A percentile compares a stretch with the other conserved stretches of the same genome.
Conservation (phyloP, 2,113 vertebrate genomes). For the Suricata suricatta region DNA sequence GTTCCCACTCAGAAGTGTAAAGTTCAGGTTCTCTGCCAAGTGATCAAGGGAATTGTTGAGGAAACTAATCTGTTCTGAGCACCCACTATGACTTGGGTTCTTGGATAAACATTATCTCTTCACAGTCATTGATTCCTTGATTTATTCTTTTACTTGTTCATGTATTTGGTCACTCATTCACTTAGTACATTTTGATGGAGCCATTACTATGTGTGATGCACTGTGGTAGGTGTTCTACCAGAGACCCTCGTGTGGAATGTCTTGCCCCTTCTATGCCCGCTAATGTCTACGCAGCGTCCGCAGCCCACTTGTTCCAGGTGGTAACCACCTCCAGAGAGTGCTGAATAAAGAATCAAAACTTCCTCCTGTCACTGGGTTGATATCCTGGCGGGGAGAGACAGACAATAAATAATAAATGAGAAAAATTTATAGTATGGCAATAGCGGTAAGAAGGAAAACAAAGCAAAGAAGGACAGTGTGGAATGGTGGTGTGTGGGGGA, state of each 20-base stretch:
- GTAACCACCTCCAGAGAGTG: no score
- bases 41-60: not conserved
- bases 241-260: not conserved
- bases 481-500: not conserved
- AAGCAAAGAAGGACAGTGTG: not conserved
- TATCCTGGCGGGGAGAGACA: not conserved
- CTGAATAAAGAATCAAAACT: not conserved
- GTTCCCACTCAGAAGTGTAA: not conserved
- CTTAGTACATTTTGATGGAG: not conserved
- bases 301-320: not conserved
- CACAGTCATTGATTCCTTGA: accelerated
- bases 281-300: accelerated
- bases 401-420: not conserved
- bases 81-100: not conserved
- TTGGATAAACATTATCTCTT: not conserved
- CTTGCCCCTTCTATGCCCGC: not conserved
- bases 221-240: not conserved
- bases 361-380: not conserved
- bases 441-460: not conserved
- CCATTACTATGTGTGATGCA: not conserved
- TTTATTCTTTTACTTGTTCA: not conserved
- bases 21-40: not conserved
- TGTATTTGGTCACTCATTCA: not conserved
- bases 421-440: not conserved
- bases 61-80: not conserved